A percentile compares a stretch with the other conserved stretches of the same genome.
phyloP scores from a whole-genome alignment of 2,888 invertebrate genomes.

The Tyria jacobaeae region DNA sequence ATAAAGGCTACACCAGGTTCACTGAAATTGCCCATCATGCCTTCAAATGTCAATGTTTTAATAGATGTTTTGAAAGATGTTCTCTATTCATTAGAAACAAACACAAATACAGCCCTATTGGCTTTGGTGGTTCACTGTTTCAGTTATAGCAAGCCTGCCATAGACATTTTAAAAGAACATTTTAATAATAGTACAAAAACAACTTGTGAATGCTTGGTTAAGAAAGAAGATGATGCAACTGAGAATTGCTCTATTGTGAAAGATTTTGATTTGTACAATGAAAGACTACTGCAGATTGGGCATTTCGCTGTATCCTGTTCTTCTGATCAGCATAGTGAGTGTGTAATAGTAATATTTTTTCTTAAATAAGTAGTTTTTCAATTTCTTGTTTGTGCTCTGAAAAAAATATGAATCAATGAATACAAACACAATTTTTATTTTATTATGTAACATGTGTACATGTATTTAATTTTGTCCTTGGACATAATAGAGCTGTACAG shows the following conservation, averaged over 20 bases:
- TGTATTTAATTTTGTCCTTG: too few relatives aligned
- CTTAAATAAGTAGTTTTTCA: too few relatives aligned
- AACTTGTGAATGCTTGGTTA: slow-evolving; percentile 58
- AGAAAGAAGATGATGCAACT: slow-evolving; percentile 55
- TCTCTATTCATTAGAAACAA: slow-evolving; percentile 88
- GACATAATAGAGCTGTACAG: too few relatives aligned
- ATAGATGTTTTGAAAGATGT: slow-evolving; percentile 88
- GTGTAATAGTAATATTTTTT: not conserved
- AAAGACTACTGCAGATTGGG: slow-evolving; percentile 89
- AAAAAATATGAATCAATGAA: too few relatives aligned
- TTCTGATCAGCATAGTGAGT: slow-evolving; percentile 77
- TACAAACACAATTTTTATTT: too few relatives aligned
- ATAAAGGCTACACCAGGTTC: slow-evolving; percentile 73
- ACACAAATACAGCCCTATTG: slow-evolving; percentile 88
- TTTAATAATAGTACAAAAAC: slow-evolving; percentile 52
- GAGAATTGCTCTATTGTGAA: slow-evolving; percentile 85
- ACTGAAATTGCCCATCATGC: slow-evolving; percentile 75
- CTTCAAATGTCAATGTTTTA: slow-evolving; percentile 83
- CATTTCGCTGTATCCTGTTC: slow-evolving; percentile 89
- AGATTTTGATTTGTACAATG: slow-evolving; percentile 89
- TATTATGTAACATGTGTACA: too few relatives aligned
- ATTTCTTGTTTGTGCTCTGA: too few relatives aligned
- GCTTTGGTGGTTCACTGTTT: slow-evolving; percentile 83
- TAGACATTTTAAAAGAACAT: slow-evolving; percentile 67
- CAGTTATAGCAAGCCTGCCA: slow-evolving; percentile 64